A percentile compares a stretch with the other conserved stretches of the same genome.
Conservation (phyloP, 1,140 invertebrate genomes). For the Drepana arcuata region DNA sequence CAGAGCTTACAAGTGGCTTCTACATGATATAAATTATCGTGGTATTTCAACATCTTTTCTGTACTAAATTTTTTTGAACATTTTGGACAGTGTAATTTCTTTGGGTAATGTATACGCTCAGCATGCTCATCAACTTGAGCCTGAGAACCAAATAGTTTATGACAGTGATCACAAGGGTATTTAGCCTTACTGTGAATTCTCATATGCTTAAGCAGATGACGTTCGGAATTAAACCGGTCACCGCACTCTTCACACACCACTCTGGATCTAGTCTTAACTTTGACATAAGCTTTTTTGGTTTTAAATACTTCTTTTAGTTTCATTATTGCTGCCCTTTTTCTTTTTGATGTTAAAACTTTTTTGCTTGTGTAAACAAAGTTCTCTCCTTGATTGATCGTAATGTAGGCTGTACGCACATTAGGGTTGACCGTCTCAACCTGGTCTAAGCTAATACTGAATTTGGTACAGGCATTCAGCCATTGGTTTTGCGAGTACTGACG, state of each 20-base stretch:
- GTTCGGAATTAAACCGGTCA: conserved; percentile 20
- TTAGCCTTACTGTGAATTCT: conserved; percentile 23
- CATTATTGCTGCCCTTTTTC: conserved; percentile 22
- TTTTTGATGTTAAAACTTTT: conserved; percentile 12
- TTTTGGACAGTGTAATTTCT: conserved; percentile 33
- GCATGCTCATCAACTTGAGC: conserved; percentile 30
- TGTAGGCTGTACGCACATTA: conserved; percentile 24
- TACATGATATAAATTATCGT: conserved; percentile 29
- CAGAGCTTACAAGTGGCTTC: conserved; percentile 39
- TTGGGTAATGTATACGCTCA: conserved; percentile 40
- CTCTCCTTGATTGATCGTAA: conserved; percentile 33
- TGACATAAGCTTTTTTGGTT: conserved; percentile 19
- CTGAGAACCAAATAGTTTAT: conserved; percentile 32
- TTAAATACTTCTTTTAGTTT: conserved; percentile 34
- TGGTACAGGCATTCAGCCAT: conserved; percentile 25
- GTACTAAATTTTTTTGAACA: conserved; percentile 47
- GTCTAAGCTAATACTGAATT: conserved; percentile 17
- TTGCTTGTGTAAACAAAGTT: conserved; percentile 28
- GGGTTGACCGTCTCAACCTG: conserved; percentile 15
- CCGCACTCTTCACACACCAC: conserved; percentile 32
- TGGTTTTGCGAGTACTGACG: conserved; percentile 26
- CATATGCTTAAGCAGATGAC: conserved; percentile 25
- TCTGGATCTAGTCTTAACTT: conserved; percentile 14
- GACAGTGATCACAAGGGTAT: conserved; percentile 29
- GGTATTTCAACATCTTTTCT: conserved; percentile 31